A percentile compares a stretch with the other conserved stretches of the same genome.
Evolutionary conservation across 2,113 vertebrate genomes (phyloP).

Genomic region (Nothoprocta pentlandii): DNA sequence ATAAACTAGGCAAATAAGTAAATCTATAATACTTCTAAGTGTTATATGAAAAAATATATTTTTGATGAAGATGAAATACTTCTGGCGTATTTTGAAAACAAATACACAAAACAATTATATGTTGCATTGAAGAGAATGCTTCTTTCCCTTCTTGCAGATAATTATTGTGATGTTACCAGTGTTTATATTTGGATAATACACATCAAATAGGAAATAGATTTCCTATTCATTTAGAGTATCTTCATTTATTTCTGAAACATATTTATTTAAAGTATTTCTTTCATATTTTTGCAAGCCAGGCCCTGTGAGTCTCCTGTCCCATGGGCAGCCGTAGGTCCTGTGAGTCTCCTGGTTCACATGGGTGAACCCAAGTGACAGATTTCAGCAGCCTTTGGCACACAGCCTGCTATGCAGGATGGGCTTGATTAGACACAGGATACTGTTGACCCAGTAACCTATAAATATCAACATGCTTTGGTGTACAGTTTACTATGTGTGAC

Average conservation of each 20-base stretch:
- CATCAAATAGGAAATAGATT: background rate
- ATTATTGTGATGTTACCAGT: background rate
- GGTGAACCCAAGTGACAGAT: background rate
- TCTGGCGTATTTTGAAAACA: background rate
- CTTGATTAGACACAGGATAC: background rate
- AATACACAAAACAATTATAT: background rate
- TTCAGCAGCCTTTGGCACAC: background rate
- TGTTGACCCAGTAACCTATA: background rate
- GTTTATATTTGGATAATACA: background rate
- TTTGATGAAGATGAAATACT: background rate
- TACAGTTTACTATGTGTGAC: background rate
- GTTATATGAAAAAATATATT: background rate
- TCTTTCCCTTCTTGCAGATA: background rate
- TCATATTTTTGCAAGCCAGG: background rate
- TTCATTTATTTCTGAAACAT: background rate
- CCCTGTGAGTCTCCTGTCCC: background rate
- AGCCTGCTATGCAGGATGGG: fast-evolving
- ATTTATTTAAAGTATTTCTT: background rate
- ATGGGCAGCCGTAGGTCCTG: background rate
- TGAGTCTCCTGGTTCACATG: background rate
- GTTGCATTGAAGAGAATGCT: background rate
- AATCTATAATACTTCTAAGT: background rate
- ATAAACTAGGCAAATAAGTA: background rate
- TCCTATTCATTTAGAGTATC: background rate
- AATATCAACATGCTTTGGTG: background rate